phyloP scores from a whole-genome alignment of 2,797 vertebrate genomes.

The Buceros bicornis region DNA sequence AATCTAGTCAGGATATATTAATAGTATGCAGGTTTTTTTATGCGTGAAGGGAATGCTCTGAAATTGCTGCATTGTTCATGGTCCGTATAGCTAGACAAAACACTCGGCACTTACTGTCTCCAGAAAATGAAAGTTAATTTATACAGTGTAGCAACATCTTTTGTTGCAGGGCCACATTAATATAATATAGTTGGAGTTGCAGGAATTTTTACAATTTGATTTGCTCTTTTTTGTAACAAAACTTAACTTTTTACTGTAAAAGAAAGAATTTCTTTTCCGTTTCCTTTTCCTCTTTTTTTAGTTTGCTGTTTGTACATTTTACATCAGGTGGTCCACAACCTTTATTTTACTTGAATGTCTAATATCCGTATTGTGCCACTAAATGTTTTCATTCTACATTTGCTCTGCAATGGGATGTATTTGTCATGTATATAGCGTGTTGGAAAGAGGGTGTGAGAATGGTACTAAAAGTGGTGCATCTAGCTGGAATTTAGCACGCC shows the following conservation, averaged over 20 bases:
- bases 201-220: conserved; percentile 33
- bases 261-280: not conserved
- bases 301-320: not conserved
- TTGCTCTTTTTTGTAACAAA: not conserved
- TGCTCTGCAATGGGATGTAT: not conserved
- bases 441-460: not conserved
- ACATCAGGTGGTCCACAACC: not conserved
- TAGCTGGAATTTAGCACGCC: not conserved
- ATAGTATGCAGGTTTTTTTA: conserved; percentile 42
- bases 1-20: conserved; percentile 77
- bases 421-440: not conserved
- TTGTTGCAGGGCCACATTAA: conserved; percentile 9
- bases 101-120: conserved; percentile 47
- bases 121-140: conserved; percentile 73
- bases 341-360: not conserved
- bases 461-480: not conserved
- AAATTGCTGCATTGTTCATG: conserved; percentile 62
- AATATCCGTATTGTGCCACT: not conserved
- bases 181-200: not conserved
- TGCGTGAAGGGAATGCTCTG: conserved; percentile 54
- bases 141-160: conserved; percentile 31
- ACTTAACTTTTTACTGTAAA: not conserved
- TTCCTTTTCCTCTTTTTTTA: not conserved
- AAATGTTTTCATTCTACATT: not conserved
- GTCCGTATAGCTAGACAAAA: conserved; percentile 64